A percentile compares a stretch with the other conserved stretches of the same genome.
These are phyloP conservation scores for Lydus trimaculatus DNA, from an alignment of 2,888 invertebrate species.

Conservation along the genomic window DNA sequence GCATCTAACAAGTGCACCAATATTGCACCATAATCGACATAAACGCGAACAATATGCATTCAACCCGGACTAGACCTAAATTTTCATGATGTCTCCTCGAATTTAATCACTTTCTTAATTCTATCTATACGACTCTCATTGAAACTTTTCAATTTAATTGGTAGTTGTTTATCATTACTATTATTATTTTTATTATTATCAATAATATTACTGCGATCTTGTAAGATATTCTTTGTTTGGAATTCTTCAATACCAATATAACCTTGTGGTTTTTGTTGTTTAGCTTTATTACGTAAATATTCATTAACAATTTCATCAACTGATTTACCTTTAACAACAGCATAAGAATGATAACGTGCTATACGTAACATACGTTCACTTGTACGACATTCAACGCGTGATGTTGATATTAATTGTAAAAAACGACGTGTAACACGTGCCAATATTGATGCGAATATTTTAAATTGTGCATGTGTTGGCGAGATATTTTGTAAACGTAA, in stretches of 20 bases:
- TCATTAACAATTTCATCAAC: conserved; percentile 69
- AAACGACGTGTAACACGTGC: conserved; percentile 73
- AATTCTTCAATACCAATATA: conserved; percentile 56
- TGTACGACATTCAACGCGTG: conserved; percentile 69
- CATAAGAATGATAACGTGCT: conserved; percentile 70
- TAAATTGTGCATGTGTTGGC: conserved; percentile 74
- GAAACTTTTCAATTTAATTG: conserved; percentile 21
- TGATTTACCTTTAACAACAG: conserved; percentile 70
- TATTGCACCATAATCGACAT: conserved; percentile 20
- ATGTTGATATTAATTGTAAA: conserved; percentile 64
- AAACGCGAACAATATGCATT: neutral
- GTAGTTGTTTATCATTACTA: conserved; percentile 20
- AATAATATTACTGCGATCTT: conserved; percentile 60
- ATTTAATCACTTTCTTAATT: conserved; percentile 54
- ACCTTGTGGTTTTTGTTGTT: conserved; percentile 62
- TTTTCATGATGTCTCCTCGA: conserved; percentile 46
- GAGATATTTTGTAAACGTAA: conserved; percentile 75
- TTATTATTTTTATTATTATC: conserved; percentile 38
- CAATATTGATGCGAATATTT: conserved; percentile 72
- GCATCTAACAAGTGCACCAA: conserved; percentile 13
- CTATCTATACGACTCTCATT: conserved; percentile 48
- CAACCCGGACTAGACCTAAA: conserved; percentile 6
- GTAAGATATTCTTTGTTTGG: conserved; percentile 61
- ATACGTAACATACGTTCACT: conserved; percentile 78
- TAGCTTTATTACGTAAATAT: conserved; percentile 49